phyloP scores from a whole-genome alignment of 2,797 vertebrate species.

The Novumbra hubbsi region DNA sequence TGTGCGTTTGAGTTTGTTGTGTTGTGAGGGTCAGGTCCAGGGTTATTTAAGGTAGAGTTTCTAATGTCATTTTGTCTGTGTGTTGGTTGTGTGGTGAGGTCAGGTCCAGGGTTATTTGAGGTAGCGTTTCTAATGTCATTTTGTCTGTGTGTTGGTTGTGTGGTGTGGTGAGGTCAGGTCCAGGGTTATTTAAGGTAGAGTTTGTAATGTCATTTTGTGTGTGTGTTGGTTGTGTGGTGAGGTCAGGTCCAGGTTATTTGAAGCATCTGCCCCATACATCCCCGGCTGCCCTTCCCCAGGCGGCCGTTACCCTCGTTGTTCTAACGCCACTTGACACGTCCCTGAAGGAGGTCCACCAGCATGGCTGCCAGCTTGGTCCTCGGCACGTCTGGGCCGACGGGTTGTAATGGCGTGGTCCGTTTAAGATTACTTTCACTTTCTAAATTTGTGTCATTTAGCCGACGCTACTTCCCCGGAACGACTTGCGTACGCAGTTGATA shows the following conservation, averaged over 20 bases:
- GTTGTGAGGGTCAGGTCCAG: neutral
- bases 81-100: neutral
- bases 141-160: neutral
- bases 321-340: constrained; percentile 38
- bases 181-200: neutral
- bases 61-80: neutral
- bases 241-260: neutral
- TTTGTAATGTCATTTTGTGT: neutral
- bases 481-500: too few species aligned
- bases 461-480: too few species aligned
- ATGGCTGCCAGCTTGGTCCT: constrained; percentile 2
- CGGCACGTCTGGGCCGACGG: constrained; percentile 1
- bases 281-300: neutral
- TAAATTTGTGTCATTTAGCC: too few species aligned
- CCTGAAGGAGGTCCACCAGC: constrained; percentile 36
- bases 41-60: neutral
- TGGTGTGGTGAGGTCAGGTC: neutral
- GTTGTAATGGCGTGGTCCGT: too few species aligned
- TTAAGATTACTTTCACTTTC: too few species aligned
- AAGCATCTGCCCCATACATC: neutral
- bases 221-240: neutral
- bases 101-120: neutral
- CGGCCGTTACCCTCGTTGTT: constrained; percentile 21
- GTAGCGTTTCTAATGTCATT: neutral
- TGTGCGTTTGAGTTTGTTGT: neutral